phyloP scores from a whole-genome alignment of 2,888 invertebrate species.

The Anticlea derivata region DNA sequence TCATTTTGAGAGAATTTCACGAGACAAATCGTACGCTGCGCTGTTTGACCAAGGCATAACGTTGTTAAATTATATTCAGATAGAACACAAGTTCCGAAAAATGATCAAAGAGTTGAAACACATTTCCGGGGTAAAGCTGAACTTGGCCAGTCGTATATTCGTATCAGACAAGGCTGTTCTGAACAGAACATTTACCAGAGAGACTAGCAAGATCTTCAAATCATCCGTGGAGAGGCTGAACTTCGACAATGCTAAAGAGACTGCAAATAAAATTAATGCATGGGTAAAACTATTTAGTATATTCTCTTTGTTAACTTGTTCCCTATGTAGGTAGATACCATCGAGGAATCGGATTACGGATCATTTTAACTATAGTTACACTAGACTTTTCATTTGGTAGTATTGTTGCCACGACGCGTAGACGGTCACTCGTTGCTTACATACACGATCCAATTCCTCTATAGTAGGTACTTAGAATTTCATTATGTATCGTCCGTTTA shows the following conservation, averaged over 20 bases:
- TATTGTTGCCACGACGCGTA: no score
- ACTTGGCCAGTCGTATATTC: conserved; percentile 87
- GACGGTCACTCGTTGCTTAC: no score
- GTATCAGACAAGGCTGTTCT: conserved; percentile 64
- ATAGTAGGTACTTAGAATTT: no score
- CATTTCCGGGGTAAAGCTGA: conserved; percentile 73
- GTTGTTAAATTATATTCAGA: background rate
- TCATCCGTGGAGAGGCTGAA: conserved; percentile 82
- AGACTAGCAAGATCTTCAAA: conserved; percentile 79
- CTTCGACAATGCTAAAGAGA: conserved; percentile 68
- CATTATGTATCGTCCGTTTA: no score
- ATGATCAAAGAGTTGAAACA: conserved; percentile 39
- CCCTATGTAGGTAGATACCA: no score
- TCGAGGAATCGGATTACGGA: no score
- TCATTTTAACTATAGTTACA: no score
- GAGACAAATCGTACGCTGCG: no score
- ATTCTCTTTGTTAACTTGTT: background rate
- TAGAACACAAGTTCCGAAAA: conserved; percentile 23
- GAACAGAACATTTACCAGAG: conserved; percentile 69
- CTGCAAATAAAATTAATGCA: conserved; percentile 53
- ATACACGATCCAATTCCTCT: no score
- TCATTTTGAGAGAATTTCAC: no score
- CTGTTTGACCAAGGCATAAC: no score
- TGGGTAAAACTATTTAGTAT: conserved; percentile 45
- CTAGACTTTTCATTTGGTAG: no score